Evolutionary conservation across 2,113 vertebrate species (phyloP), one percentile per base, ranked within the genome.

Genomic region (Pluvialis apricaria): DNA sequence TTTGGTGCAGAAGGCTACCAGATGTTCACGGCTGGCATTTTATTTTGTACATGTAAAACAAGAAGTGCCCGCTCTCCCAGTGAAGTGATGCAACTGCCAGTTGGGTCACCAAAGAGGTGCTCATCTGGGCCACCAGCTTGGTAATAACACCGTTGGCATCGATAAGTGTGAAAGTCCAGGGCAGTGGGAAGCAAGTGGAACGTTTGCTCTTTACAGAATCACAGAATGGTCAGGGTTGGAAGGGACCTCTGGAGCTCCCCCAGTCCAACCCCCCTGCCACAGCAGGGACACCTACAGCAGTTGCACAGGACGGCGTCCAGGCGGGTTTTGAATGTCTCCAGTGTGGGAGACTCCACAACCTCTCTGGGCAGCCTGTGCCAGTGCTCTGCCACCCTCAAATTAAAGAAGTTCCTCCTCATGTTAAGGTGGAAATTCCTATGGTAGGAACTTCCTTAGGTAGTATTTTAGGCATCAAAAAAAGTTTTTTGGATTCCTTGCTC

Each of bases 101-200:
- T 31, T 29, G 19, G 18, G 45, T 55, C 55, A 64, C 70, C 61
- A 58, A 25, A 21, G 22, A 51, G 26, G 15, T 51, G 17, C 47
- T 71, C 8, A 0, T 17, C 28, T 66, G 68, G 25, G 17, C 28
- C 36, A 38, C 58, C 47, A 72, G n/a, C 15, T 29, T 57, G 21
- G 22, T 32, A 36, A 5, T 57, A 26, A 18, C 29, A n/a, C n/a
- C 0, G 0, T 26, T 65, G 58, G 44, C 25, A 15, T 3, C 11
- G 13, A 2, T 20, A 45, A 60, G 49, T 31, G 32, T 32, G 28
- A 3, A 52, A 49, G 29, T 45, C 34, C 5, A 13, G 55, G 45
- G n/a, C 12, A 49, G 17, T 22, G 64, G 29, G 54, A 68, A 69
- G 31, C 54, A 64, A 77, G 40, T 1, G 3, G 26, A 73, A 38